Base-by-base conservation (phyloP, 2,888 invertebrate species). In the Dromius quadrimaculatus region DNA sequence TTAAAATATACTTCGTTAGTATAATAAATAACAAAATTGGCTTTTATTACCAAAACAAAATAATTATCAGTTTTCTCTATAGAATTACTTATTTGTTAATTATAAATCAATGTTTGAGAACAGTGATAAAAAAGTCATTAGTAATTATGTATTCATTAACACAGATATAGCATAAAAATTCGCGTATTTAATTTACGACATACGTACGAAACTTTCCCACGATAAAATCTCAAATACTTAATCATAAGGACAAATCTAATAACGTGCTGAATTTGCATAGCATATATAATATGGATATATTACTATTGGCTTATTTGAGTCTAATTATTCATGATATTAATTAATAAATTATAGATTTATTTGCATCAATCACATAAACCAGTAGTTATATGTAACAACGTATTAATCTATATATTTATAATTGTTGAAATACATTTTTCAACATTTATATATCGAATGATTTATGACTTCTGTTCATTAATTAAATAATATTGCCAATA, bases 111-210 rank as follows among this genome's bases (percentile, higher is more conserved):
- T 28, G 15, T 54, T 13, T 28, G 15, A 54, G 23, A 28, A 28
- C 19, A 41, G 1, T 17, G 50, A n/a, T 11, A 54, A 54, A 54
- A 54, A 54, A 15, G 23, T 19, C 15, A 28, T 13, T 6, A 13
- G 50, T 54, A 54, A 54, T 54, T 54, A 54, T 28, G 50, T 54
- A 54, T 54, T 54, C 50, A 54, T 54, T 54, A 54, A 15, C 50
- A 54, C 50, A 54, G 28, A 54, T 28, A 54, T 54, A 8, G 28
- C 9, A 23, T 28, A 28, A 50, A 50, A 23, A 50, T 50, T 1
- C 13, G 2, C 15, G 11, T 17, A 9, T 15, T 28, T 50, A 50
- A 50, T 54, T 54, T 54, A 54, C 15, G 28, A 15, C 50, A 54
- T 28, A 54, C n/a, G n/a, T n/a, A 22, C 23, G 15, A 28, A 28